Conservation (phyloP, 2,113 vertebrate species). For the Rostratula benghalensis region DNA sequence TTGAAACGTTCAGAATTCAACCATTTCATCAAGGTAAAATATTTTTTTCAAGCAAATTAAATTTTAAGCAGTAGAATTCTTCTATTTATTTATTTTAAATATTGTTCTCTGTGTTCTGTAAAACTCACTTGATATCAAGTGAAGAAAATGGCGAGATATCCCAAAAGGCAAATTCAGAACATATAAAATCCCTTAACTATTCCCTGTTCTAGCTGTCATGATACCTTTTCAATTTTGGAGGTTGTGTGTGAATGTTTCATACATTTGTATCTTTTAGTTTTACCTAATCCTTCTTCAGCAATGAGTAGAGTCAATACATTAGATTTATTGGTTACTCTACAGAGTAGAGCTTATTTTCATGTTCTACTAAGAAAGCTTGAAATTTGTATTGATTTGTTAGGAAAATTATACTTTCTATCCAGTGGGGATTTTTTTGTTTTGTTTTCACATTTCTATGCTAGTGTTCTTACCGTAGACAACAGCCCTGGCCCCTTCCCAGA, state of each 20-base stretch:
- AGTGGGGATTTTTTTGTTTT: background rate
- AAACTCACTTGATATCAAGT: background rate
- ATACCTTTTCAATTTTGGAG: background rate
- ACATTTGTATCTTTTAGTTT: background rate
- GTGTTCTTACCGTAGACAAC: background rate
- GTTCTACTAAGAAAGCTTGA: background rate
- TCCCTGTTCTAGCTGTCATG: background rate
- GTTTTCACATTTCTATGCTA: background rate
- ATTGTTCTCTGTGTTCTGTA: background rate
- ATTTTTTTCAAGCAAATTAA: background rate
- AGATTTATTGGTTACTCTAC: background rate
- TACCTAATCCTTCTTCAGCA: background rate
- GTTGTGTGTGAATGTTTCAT: background rate
- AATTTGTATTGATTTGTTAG: background rate
- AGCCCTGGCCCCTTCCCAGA: background rate
- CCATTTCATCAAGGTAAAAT: background rate
- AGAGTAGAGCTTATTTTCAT: background rate
- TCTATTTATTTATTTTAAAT: background rate
- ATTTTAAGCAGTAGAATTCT: background rate
- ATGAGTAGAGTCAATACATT: background rate
- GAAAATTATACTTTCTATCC: background rate
- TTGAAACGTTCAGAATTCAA: background rate
- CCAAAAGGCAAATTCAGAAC: background rate
- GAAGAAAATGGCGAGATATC: background rate
- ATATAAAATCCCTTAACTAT: background rate